Base-by-base conservation (phyloP, 2,113 vertebrate species). In the Heterocephalus glaber region DNA sequence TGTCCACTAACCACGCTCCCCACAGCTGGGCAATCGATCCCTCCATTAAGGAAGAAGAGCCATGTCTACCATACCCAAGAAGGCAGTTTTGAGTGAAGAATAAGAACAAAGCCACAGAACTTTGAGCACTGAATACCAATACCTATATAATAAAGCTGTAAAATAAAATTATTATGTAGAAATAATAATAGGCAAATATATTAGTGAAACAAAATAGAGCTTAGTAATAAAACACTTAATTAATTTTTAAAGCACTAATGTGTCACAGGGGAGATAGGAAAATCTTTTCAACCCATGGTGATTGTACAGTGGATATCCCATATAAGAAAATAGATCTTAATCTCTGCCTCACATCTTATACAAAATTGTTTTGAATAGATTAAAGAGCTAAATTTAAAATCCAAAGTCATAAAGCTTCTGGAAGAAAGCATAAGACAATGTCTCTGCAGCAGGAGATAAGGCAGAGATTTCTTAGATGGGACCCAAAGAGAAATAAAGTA, bases 261-360 rank as follows among this genome's bases (percentile, higher is more conserved):
- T 63, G 61, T 58, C 86, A 52, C 10, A 72, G 63, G 49, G 61
- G 65, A 76, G 22, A 74, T 16, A 61, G 22, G 13, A 63, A 89
- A 96, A 44, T 47, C 19, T 52, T 80, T 89, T 86, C 49, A 86
- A 61, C 41, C 52, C 52, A 77, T 61, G 19, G 10, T 68, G 19
- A 41, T 63, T 10, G 17, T 61, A 41, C 52, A 68, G n/a, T 84
- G 44, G n/a, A 26, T 74, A 86, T 61, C 1, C n/a, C 47, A 77
- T 97, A 33, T 17, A 85, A 96, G 20, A 90, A 95, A 94, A 70
- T 63, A 94, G 66, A 63, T 92, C 66, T 86, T 85, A 82, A 72
- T 92, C 54, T 92, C 68, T 90, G 61, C 30, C 28, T 97, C 44
- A 87, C 16, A 77, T 11, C 66, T 63, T 52, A 90, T 13, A n/a